Conservation (phyloP, 2,888 invertebrate genomes). For the Dysmachus trigonus region DNA sequence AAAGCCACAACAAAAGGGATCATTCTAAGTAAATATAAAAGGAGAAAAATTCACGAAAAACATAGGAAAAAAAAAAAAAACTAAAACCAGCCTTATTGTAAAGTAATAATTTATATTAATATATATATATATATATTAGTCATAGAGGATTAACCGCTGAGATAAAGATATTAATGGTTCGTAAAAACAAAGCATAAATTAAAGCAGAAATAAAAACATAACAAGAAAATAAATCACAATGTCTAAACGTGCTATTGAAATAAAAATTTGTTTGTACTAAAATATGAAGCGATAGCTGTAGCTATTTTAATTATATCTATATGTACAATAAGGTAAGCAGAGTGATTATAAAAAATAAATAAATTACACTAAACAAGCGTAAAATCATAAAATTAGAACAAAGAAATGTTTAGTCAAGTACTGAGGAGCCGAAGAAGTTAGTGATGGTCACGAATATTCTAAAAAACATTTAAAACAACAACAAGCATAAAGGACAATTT, state of each 20-base stretch:
- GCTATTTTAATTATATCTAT: not conserved
- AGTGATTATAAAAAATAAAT: not conserved
- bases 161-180: not conserved
- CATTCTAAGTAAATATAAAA: conserved; percentile 31
- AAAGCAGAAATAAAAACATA: not conserved
- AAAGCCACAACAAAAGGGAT: conserved; percentile 6
- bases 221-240: not conserved
- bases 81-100: conserved; percentile 38
- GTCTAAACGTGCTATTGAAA: not conserved
- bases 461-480: not conserved
- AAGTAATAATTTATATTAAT: conserved; percentile 36
- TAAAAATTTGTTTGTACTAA: not conserved
- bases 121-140: not conserved
- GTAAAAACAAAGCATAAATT: not conserved
- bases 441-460: not conserved
- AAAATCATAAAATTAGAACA: not conserved
- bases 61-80: conserved; percentile 10
- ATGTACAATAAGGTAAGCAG: not conserved
- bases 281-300: not conserved
- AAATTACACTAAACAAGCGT: not conserved
- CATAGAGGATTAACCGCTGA: not conserved
- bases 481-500: not conserved
- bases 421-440: not conserved
- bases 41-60: not conserved
- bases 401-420: not conserved